Evolutionary conservation across 2,113 vertebrate species (phyloP), one percentile per base, ranked within the genome.

Genomic region (Tragelaphus imberbis): DNA sequence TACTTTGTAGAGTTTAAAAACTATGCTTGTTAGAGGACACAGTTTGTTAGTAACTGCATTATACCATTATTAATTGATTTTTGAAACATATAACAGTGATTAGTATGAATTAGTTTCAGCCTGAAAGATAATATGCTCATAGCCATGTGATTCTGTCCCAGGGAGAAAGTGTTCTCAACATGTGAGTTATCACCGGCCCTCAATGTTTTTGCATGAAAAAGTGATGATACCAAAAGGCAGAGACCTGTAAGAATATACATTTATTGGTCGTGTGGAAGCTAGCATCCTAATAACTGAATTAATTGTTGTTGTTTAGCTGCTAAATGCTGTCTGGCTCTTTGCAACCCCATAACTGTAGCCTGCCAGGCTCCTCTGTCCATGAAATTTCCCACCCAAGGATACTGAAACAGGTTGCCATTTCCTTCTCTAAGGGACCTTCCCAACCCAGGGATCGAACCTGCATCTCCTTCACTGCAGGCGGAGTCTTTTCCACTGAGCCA

Each of bases 11-110:
- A 68, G 19, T 90, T 90, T 92, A 55, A 81, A 93, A 58, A 75
- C 15, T 90, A 23, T 44, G 63, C 49, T 93, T 91, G 53, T 58
- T 92, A 89, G 21, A 82, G 12, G 47, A 44, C 44, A 86, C 6
- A 16, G 58, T 58, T 84, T 90, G 95, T 92, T 36, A 6, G 77
- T 93, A 56, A 58, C 63, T 90, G 28, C 28, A 61, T 82, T 63
- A 88, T 90, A 63, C 68, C 91, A 61, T 86, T 94, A 95, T 63
- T 80, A 91, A 92, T 89, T 91, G 56, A 91, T 68, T 91, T 77
- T 7, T 92, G 77, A 95, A 91, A 82, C 51, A 58, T 77, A 28
- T 44, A 63, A 84, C 47, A 86, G 25, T 81, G 77, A 84, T 71
- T 85, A 88, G 14, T 53, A 79, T 61, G 55, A 94, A 77, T 53